Evolutionary conservation across 2,888 invertebrate species (phyloP), one percentile per base, ranked within the genome.

Genomic region (Brachypalpus laphriformis): DNA sequence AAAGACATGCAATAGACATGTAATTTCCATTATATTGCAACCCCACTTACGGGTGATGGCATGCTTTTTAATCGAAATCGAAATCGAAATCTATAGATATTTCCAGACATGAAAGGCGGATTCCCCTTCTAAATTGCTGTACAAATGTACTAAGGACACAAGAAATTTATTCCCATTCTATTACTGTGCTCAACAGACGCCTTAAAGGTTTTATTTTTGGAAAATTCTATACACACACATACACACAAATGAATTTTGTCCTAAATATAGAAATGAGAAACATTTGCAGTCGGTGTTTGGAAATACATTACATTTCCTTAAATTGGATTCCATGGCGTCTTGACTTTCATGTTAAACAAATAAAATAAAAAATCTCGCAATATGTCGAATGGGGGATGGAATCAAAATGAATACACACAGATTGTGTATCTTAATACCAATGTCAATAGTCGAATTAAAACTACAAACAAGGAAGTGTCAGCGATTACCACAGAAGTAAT

Each of bases 1-100:
- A 57, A 28, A 59, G 28, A 61, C 70, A 57, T 70, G 47, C n/a
- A 34, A 45, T 16, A 51, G n/a, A 68, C 18, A 31, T 31, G 31
- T 40, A 31, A 59, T 40, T 59, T 20, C 20, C 16, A 59, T 40
- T 59, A 59, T 20, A 57, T 31, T 16, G 8, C 16, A 31, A 14
- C 16, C 54, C 28, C 14, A 14, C 28, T 28, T 54, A 6, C 1
- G 25, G 28, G 28, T 54, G 28, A 1, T 31, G 56, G 31, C 5
- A 56, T n/a, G 18, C 31, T 25, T 28, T 25, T 25, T 61, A 16
- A 57, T 57, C 57, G 37, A 20, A 61, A 42, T 57, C 57, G 37
- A 20, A 61, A 42, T 28, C 42, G 3, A 31, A 22, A 57, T 22
- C 54, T 54, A 54, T 57, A 34, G 31, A 57, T 7, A 54, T 57